phyloP scores from a whole-genome alignment of 2,113 vertebrate genomes.

The Saguinus imperator region DNA sequence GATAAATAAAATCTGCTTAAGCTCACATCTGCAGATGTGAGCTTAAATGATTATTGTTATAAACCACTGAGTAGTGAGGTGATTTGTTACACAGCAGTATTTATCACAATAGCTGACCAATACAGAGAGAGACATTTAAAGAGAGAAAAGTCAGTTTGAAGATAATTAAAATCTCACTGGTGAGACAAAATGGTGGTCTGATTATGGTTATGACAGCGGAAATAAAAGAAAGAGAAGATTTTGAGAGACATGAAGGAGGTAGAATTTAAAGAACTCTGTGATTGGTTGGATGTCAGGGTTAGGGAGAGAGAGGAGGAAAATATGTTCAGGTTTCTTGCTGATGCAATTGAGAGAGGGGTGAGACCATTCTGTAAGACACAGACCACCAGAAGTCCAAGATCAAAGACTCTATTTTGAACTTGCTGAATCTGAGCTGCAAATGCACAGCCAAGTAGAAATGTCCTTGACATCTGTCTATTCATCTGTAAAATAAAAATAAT shows the following conservation, averaged over 20 bases:
- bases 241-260: neutral
- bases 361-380: neutral
- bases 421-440: neutral
- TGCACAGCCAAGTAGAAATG: neutral
- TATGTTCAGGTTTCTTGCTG: neutral
- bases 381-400: neutral
- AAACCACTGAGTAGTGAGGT: neutral
- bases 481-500: neutral
- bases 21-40: neutral
- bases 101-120: neutral
- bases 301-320: neutral
- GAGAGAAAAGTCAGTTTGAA: neutral
- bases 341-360: neutral
- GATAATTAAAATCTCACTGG: neutral
- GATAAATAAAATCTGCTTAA: neutral
- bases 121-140: neutral
- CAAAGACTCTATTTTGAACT: neutral
- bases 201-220: neutral
- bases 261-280: neutral
- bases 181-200: neutral
- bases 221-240: neutral
- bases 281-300: neutral
- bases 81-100: neutral
- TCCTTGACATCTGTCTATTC: neutral
- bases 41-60: neutral